Evolutionary conservation across 2,888 invertebrate species (phyloP), one percentile per base, ranked within the genome.

Genomic region (Leuctra nigra): DNA sequence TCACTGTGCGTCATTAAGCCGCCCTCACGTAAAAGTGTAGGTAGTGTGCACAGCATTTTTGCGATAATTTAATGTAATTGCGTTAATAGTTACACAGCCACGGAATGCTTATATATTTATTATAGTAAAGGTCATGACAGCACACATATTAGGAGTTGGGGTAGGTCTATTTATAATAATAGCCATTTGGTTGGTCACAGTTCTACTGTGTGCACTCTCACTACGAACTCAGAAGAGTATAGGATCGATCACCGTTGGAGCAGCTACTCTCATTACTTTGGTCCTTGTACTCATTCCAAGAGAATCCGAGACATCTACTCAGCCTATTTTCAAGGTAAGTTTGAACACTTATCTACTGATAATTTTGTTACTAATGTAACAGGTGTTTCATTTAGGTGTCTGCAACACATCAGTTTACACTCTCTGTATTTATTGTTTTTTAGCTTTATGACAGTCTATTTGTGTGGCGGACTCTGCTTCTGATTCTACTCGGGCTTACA

Each of bases 81-180:
- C 4, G 36, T 14, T 36, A 36, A 36, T 36, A 6, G 13, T 4
- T 11, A 36, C 63, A 64, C 55, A 59, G n/a, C n/a, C n/a, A 62
- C 39, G 65, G 66, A 53, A 58, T 66, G 41, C 61, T 63, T 36
- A 61, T 62, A 24, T 63, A 64, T 56, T 52, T 33, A 54, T 24
- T 41, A 14, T 41, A 3, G 41, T 58, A 35, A 38, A 61, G 52
- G 67, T 65, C 55, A 72, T 73, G 73, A 69, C 70, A 64, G 67
- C 69, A 60, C 65, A 71, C 57, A 66, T 73, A 59, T 68, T 74
- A 63, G 73, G 74, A 56, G 76, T 84, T 65, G 86, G 86, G 66
- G 72, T 82, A 61, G 86, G 86, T 63, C 75, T 85, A 59, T 82
- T 86, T 68, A 73, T 84, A 64, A 70, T 87, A 66, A 74, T 82